These are phyloP conservation scores for Callipepla californica DNA, from an alignment of 2,113 vertebrate species.

Conservation along the genomic window DNA sequence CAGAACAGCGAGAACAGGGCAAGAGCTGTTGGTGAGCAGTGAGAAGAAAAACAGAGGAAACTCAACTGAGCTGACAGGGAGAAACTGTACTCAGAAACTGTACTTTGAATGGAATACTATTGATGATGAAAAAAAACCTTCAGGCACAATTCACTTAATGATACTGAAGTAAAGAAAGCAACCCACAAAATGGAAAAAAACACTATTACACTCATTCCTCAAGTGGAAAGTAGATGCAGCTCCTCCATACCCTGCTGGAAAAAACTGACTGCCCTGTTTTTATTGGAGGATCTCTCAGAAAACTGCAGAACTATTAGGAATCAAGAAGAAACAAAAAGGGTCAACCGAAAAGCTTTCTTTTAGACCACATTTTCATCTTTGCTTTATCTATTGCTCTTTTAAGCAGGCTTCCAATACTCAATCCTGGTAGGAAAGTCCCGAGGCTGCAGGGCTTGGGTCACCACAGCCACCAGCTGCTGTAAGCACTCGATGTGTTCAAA, in stretches of 20 bases:
- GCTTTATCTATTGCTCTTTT: background rate
- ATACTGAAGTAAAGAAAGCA: background rate
- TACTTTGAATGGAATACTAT: background rate
- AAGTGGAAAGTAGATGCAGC: background rate
- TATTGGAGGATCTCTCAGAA: constrained; percentile 1
- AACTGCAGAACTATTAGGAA: background rate
- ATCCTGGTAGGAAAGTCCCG: background rate
- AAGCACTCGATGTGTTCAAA: background rate
- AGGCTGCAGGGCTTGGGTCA: background rate
- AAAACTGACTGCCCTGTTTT: background rate
- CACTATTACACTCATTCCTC: background rate
- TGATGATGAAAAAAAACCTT: background rate
- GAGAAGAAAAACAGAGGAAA: background rate
- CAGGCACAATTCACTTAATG: background rate
- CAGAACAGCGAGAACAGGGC: background rate
- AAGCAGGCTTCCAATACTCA: background rate
- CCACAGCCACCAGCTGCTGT: background rate
- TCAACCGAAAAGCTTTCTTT: background rate
- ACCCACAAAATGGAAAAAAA: background rate
- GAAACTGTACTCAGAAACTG: background rate
- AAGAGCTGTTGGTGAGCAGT: background rate
- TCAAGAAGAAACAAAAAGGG: background rate
- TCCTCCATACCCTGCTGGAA: background rate
- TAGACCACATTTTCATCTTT: background rate
- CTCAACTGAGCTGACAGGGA: background rate